Evolutionary conservation across 1,140 invertebrate species (phyloP).

Genomic region (Diprion similis): DNA sequence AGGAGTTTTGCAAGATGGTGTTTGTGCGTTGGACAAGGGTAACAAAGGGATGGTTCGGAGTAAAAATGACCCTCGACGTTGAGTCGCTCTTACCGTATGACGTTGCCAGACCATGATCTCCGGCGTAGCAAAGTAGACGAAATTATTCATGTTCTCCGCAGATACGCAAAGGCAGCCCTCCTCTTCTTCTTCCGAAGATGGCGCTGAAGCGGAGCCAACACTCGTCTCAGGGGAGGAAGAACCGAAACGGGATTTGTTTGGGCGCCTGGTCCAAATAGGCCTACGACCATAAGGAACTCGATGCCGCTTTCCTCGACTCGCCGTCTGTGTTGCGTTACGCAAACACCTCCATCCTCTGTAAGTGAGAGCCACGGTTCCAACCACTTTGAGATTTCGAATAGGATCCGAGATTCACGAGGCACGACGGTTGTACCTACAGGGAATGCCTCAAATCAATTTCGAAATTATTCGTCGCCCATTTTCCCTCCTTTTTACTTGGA

Average conservation of each 20-base stretch:
- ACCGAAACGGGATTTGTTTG: constrained; percentile 7
- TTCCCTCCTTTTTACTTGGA: too few relatives aligned
- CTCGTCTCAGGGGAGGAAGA: not conserved
- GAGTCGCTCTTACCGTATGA: not conserved
- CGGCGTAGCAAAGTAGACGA: not conserved
- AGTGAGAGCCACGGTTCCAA: not conserved
- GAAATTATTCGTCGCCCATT: too few relatives aligned
- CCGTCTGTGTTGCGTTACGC: not conserved
- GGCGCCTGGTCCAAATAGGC: not conserved
- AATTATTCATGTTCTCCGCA: not conserved
- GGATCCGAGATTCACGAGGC: not conserved
- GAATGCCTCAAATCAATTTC: too few relatives aligned
- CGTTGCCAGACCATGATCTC: not conserved
- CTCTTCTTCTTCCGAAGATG: not conserved
- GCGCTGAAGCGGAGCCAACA: not conserved
- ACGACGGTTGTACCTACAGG: too few relatives aligned
- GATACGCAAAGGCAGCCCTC: too few relatives aligned
- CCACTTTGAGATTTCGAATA: not conserved
- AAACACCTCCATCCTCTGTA: not conserved
- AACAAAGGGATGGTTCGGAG: not conserved
- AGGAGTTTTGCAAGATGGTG: not conserved
- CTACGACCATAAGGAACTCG: not conserved
- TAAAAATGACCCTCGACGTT: not conserved
- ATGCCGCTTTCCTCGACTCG: not conserved
- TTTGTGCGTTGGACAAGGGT: not conserved